Conservation (phyloP, 2,888 invertebrate genomes). For the Phengaris arion region DNA sequence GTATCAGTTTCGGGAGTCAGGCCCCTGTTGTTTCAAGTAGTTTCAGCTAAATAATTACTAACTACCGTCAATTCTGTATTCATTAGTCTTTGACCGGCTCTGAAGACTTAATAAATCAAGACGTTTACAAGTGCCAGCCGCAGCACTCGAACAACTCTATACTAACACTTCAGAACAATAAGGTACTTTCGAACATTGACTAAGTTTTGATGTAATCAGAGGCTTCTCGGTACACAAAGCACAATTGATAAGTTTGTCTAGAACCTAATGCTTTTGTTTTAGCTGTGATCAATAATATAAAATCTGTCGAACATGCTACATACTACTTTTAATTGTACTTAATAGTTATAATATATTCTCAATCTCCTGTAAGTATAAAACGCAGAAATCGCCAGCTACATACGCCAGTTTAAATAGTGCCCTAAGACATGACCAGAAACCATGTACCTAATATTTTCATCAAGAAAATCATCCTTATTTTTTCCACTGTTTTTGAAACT, state of each 20-base stretch:
- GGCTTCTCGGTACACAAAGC: slow-evolving; percentile 22
- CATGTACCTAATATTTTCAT: too few relatives aligned
- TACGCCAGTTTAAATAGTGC: too few relatives aligned
- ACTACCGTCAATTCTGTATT: slow-evolving; percentile 10
- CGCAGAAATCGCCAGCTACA: too few relatives aligned
- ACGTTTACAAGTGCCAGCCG: slow-evolving; percentile 12
- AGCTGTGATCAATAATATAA: not conserved
- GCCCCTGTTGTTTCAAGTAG: not conserved
- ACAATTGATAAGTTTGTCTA: slow-evolving; percentile 8
- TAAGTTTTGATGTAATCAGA: slow-evolving; percentile 20
- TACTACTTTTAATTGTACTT: too few relatives aligned
- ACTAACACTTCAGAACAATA: slow-evolving; percentile 16
- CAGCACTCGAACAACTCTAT: slow-evolving; percentile 19
- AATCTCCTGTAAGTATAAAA: too few relatives aligned
- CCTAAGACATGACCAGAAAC: too few relatives aligned
- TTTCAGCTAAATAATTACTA: not conserved
- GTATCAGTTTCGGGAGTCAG: too few relatives aligned
- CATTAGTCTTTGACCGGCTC: slow-evolving; percentile 11
- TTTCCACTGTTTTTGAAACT: too few relatives aligned
- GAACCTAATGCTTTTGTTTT: slow-evolving; percentile 10
- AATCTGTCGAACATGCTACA: too few relatives aligned
- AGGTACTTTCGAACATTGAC: slow-evolving; percentile 12
- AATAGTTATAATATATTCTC: too few relatives aligned
- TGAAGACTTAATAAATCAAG: slow-evolving; percentile 17
- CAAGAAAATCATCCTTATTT: too few relatives aligned